phyloP scores from a whole-genome alignment of 2,797 vertebrate species.

The Periophthalmus magnuspinnatus region DNA sequence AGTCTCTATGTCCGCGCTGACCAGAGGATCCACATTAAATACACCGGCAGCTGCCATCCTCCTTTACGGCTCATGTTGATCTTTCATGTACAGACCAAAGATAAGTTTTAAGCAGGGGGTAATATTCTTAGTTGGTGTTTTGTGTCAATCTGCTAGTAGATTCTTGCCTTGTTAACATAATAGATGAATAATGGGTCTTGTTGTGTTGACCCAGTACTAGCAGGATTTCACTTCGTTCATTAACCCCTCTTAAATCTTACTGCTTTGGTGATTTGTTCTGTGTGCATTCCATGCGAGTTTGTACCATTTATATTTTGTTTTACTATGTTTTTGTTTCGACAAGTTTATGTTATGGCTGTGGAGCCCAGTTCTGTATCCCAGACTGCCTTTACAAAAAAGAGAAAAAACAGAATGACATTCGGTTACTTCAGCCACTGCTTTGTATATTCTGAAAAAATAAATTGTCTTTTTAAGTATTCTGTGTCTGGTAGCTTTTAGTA shows the following conservation, averaged over 20 bases:
- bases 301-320: conserved; percentile 77
- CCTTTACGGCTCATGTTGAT: conserved; percentile 79
- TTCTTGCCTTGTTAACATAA: conserved; percentile 77
- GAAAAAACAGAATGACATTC: conserved; percentile 76
- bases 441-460: conserved; percentile 92
- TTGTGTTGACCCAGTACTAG: conserved; percentile 58
- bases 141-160: conserved; percentile 82
- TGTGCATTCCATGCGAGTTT: conserved; percentile 82
- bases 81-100: conserved; percentile 86
- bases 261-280: conserved; percentile 83
- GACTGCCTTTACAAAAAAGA: conserved; percentile 73
- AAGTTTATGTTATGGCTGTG: conserved; percentile 74
- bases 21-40: conserved; percentile 70
- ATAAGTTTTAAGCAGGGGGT: conserved; percentile 86
- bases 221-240: conserved; percentile 74
- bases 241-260: conserved; percentile 85
- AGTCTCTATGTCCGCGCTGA: conserved; percentile 78
- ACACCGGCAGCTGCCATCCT: conserved; percentile 72
- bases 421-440: conserved; percentile 87
- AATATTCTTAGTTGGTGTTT: conserved; percentile 77
- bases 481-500: conserved; percentile 25
- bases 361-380: conserved; percentile 75
- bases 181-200: conserved; percentile 75
- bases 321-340: conserved; percentile 58
- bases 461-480: conserved; percentile 81